Evolutionary conservation across 2,113 vertebrate species (phyloP).

Genomic region (Tupaia tana): DNA sequence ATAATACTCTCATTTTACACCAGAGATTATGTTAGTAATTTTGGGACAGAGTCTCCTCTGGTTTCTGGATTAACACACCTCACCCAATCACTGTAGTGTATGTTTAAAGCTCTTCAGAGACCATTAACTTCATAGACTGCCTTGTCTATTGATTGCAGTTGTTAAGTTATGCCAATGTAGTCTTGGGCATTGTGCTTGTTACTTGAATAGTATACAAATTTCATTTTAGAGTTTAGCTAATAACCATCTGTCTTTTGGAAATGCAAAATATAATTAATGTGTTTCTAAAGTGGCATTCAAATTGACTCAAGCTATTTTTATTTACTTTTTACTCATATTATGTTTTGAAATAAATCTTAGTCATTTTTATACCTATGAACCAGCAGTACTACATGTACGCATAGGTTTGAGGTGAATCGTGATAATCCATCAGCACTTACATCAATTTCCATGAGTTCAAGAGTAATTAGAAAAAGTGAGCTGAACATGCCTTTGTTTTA

Average conservation of each 20-base stretch:
- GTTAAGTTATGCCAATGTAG: constrained; percentile 58
- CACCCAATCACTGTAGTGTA: background rate
- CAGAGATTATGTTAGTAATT: constrained; percentile 11
- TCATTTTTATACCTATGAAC: constrained; percentile 11
- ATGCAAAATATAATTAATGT: constrained; percentile 59
- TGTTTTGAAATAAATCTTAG: background rate
- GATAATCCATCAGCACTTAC: background rate
- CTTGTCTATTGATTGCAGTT: constrained; percentile 54
- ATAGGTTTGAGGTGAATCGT: background rate
- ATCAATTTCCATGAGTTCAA: background rate
- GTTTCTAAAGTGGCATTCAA: background rate
- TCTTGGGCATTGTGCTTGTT: constrained; percentile 41
- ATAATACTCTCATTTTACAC: background rate
- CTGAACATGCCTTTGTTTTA: background rate
- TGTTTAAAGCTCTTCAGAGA: background rate
- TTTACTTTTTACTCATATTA: constrained; percentile 23
- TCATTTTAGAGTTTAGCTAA: constrained; percentile 59
- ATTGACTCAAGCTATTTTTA: constrained; percentile 1
- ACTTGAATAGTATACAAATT: constrained; percentile 48
- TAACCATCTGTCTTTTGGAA: constrained; percentile 44
- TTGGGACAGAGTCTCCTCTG: background rate
- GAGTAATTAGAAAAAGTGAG: background rate
- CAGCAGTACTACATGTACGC: background rate
- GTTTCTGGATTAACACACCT: background rate
- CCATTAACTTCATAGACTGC: constrained; percentile 48